Evolutionary conservation across 2,113 vertebrate species (phyloP), one percentile per base, ranked within the genome.

Genomic region (Globicephala melas): DNA sequence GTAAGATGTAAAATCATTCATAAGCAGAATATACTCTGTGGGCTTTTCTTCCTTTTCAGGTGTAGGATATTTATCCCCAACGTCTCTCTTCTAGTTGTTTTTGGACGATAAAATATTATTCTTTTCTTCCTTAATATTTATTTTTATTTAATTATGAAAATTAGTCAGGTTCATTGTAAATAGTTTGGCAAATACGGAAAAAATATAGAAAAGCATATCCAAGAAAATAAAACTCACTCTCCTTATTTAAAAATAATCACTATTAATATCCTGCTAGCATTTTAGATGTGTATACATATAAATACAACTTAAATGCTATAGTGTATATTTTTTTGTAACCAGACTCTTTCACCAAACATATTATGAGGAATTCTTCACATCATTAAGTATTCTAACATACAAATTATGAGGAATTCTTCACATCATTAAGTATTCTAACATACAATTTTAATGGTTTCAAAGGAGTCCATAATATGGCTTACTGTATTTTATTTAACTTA

Each of bases 131-230:
- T 65, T 67, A 60, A 76, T 4, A 60, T 81, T 86, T 95, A 84
- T 81, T 94, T 89, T 84, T 85, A 91, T 77, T 91, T 44, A 81
- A 60, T 74, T 89, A 87, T 74, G 26, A 87, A 95, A 94, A 95
- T 55, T 20, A 55, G 20, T 63, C 58, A 15, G 13, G 8, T 63
- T 94, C 55, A 70, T 47, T 70, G 26, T 74, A 65, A 95, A 96
- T 50, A 55, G 53, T 60, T 90, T 65, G 11, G 58, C 7, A 65
- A 94, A 83, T 76, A 92, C 2, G 47, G 50, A 44, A 90, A 86
- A n/a, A 31, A 33, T 21, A n/a, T 9, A 65, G 36, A 63, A 91
- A 92, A 95, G 17, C 44, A 87, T 85, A 31, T 26, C 63, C 10
- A 89, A 80, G 20, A 92, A 94, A 94, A 93, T 28, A 85, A 85